Base-by-base conservation (phyloP, 2,888 invertebrate species). In the Ypsolopha sequella region DNA sequence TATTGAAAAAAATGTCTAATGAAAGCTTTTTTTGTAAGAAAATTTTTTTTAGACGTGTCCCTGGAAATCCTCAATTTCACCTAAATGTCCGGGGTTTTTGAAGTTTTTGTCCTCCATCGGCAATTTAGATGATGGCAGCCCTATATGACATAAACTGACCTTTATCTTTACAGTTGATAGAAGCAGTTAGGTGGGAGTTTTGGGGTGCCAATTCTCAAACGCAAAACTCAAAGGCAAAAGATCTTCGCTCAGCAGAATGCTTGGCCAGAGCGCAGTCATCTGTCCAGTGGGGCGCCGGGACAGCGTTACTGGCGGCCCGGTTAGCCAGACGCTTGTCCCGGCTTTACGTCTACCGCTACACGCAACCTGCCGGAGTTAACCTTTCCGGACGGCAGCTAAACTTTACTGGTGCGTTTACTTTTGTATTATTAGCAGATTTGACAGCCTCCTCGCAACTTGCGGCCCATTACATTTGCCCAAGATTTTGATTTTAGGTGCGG, bases 121-220 rank as follows among this genome's bases (percentile, higher is more conserved):
- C n/a, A n/a, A n/a, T n/a, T n/a, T n/a, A n/a, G n/a, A n/a, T n/a
- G n/a, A n/a, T n/a, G n/a, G n/a, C n/a, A n/a, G n/a, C n/a, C n/a
- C n/a, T n/a, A n/a, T n/a, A n/a, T 43, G 8, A 43, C 14, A 11
- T 11, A 43, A 14, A 7, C 7, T 24, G 14, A 14, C 24, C 24
- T 24, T 24, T 4, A 7, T 51, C 1, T 14, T 36, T 47, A 9
- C 57, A 85, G 84, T 55, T 85, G 34, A 59, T 63, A 38, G 86
- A 89, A 59, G 76, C 89, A 33, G 73, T 91, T 34, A 82, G 79
- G 55, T 91, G 90, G 90, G 88, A 89, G 64, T 91, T 88, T 61
- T 77, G 87, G 62, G 78, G 76, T 41, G 61, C 72, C 7, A 70
- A 68, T 52, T 54, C 60, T 24, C 60, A 55, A 35, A 63, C 33